Evolutionary conservation across 2,113 vertebrate genomes (phyloP).

Genomic region (Caretta caretta): DNA sequence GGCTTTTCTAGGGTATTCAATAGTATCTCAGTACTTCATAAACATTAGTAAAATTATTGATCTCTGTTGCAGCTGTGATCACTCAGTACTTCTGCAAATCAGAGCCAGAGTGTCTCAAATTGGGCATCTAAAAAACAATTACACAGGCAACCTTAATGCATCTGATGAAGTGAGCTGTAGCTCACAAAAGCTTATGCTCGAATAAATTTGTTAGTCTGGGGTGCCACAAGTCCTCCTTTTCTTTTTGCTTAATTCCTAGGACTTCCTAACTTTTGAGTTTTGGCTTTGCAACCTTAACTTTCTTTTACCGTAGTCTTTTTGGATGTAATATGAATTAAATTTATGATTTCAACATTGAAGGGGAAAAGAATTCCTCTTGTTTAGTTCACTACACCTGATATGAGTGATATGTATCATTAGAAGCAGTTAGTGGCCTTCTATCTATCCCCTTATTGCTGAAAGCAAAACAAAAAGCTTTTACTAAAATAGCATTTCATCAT

Average conservation of each 20-base stretch:
- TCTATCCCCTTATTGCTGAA: background rate
- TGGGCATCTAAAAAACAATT: background rate
- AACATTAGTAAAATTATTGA: background rate
- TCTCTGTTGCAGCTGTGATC: background rate
- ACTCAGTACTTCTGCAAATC: background rate
- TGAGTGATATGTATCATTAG: background rate
- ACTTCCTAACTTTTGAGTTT: background rate
- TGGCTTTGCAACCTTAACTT: background rate
- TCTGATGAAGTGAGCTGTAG: no score
- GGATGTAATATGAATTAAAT: background rate
- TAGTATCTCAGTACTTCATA: background rate
- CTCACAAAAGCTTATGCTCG: no score
- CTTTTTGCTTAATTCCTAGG: background rate
- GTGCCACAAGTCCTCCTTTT: no score
- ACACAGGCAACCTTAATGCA: background rate
- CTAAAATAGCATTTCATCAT: background rate
- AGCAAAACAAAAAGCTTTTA: background rate
- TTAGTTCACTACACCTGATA: background rate
- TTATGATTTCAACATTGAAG: background rate
- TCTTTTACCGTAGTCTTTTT: background rate
- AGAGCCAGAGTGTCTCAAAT: background rate
- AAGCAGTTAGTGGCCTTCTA: background rate
- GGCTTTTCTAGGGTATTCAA: background rate
- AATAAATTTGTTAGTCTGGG: no score
- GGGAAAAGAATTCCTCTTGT: background rate